phyloP scores from a whole-genome alignment of 1,140 invertebrate species.

The Meloidogyne floridensis region DNA sequence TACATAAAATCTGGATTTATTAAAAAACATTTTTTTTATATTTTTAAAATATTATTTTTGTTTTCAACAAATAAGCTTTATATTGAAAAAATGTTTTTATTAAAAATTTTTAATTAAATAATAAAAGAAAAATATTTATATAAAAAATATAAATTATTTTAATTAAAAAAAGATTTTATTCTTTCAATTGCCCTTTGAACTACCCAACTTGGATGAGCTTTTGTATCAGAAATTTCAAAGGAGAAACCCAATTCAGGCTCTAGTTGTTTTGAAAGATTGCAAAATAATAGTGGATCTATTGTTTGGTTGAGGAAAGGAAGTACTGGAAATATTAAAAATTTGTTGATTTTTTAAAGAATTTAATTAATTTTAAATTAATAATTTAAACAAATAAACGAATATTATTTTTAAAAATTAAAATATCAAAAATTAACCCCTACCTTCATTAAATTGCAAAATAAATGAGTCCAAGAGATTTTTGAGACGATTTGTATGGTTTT shows the following conservation, averaged over 20 bases:
- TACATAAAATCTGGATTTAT: neutral
- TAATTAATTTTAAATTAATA: neutral
- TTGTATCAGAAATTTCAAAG: neutral
- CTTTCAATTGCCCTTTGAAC: neutral
- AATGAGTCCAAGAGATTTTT: neutral
- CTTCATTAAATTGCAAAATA: neutral
- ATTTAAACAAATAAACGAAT: no score
- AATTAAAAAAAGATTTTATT: neutral
- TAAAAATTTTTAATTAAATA: constrained; percentile 4
- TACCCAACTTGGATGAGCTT: neutral
- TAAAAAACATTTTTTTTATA: neutral
- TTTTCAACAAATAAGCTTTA: neutral
- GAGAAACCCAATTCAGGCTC: neutral
- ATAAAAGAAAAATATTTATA: neutral
- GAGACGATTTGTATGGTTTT: neutral
- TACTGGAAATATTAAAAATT: neutral
- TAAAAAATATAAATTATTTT: neutral
- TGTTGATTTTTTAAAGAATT: neutral
- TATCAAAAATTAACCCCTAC: neutral
- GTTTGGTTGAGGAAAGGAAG: neutral
- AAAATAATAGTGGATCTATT: neutral
- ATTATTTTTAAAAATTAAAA: neutral
- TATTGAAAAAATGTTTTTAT: neutral
- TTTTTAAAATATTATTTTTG: no score
- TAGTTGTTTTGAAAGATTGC: neutral